phyloP scores from a whole-genome alignment of 2,888 invertebrate species.

The Noctua fimbriata region DNA sequence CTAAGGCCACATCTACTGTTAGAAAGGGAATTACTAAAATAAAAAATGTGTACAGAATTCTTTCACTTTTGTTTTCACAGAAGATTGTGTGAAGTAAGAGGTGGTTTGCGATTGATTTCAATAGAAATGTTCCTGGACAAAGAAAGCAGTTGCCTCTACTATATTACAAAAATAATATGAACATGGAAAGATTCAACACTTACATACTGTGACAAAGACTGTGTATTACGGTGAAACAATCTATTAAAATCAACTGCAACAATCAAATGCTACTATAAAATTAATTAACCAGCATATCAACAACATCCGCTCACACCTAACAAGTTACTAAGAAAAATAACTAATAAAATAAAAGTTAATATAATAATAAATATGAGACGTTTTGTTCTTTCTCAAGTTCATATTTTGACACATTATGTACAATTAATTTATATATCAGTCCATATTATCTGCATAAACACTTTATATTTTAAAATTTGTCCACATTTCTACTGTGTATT shows the following conservation, averaged over 20 bases:
- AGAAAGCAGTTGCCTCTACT: constrained; percentile 70
- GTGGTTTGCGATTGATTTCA: constrained; percentile 66
- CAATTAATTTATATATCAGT: constrained; percentile 85
- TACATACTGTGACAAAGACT: constrained; percentile 73
- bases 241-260: constrained; percentile 73
- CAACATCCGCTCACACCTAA: constrained; percentile 81
- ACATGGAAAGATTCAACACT: constrained; percentile 75
- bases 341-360: constrained; percentile 74
- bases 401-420: constrained; percentile 83
- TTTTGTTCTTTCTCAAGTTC: constrained; percentile 86
- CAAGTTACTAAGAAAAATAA: constrained; percentile 77
- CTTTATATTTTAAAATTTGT: constrained; percentile 61
- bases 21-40: constrained; percentile 80
- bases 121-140: constrained; percentile 57
- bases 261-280: constrained; percentile 80
- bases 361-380: constrained; percentile 87
- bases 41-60: constrained; percentile 76
- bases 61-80: constrained; percentile 63
- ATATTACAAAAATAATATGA: constrained; percentile 76
- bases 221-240: constrained; percentile 63
- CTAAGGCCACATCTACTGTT: constrained; percentile 87
- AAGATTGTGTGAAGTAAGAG: constrained; percentile 69
- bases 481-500: constrained; percentile 67
- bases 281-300: constrained; percentile 83
- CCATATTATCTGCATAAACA: constrained; percentile 78